These are phyloP conservation scores for Andrena flavipes DNA, from an alignment of 2,888 invertebrate species.

Conservation along the genomic window DNA sequence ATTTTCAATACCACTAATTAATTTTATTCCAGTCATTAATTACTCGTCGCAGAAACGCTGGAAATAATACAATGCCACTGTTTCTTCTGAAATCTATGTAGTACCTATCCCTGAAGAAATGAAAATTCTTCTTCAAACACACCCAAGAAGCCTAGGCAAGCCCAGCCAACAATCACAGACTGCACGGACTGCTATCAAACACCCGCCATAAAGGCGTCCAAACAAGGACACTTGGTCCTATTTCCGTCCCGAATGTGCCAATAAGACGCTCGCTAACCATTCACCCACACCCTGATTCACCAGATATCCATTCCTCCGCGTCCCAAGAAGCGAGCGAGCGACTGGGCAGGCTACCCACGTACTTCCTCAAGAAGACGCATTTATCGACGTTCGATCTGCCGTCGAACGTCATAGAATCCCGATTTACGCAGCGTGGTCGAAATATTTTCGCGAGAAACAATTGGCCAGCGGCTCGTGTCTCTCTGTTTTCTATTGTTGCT, in stretches of 20 bases:
- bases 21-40: no score
- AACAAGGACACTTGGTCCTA: constrained; percentile 13
- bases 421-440: not conserved
- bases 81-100: no score
- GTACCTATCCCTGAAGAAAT: no score
- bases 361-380: not conserved
- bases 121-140: no score
- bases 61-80: no score
- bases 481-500: constrained; percentile 29
- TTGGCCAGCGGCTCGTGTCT: constrained; percentile 6
- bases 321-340: not conserved
- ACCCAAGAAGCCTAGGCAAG: not conserved
- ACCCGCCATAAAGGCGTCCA: not conserved
- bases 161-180: not conserved
- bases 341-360: not conserved
- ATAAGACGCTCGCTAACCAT: constrained; percentile 2
- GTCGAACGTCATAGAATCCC: constrained; percentile 5
- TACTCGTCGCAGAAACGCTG: no score
- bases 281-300: not conserved
- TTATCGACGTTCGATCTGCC: constrained; percentile 5
- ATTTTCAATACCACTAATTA: no score
- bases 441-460: constrained; percentile 54
- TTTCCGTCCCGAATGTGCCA: not conserved
- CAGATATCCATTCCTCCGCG: constrained; percentile 14
- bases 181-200: not conserved